Evolutionary conservation across 2,113 vertebrate species (phyloP).

Genomic region (Antigone vipio): DNA sequence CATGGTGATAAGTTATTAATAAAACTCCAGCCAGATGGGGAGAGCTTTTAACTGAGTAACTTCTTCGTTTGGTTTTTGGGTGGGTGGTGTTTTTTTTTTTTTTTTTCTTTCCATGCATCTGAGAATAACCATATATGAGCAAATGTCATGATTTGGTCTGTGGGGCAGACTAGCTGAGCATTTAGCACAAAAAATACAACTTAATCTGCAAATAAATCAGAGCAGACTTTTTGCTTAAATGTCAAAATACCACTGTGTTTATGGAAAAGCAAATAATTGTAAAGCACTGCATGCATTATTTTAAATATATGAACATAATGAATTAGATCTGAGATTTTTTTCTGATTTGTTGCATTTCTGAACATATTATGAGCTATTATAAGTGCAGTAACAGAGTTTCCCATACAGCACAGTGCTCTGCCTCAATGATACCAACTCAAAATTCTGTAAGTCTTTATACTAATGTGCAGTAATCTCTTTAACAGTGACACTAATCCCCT

Average conservation of each 20-base stretch:
- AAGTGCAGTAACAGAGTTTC: slow-evolving; percentile 11
- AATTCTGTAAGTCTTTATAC: slow-evolving; percentile 2
- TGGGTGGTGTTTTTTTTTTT: not conserved
- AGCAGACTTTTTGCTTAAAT: slow-evolving; percentile 6
- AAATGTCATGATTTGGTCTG: slow-evolving; percentile 44
- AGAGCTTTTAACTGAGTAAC: slow-evolving; percentile 24
- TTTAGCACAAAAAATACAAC: slow-evolving; percentile 49
- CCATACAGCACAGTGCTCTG: not conserved
- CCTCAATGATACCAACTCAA: not conserved
- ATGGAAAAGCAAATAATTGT: not conserved
- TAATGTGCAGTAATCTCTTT: not conserved
- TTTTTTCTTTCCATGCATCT: not conserved
- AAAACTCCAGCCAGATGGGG: slow-evolving; percentile 41
- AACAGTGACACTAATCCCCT: slow-evolving; percentile 6
- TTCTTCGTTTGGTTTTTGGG: not conserved
- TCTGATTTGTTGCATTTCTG: slow-evolving; percentile 10
- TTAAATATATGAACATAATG: not conserved
- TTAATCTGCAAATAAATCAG: slow-evolving; percentile 58
- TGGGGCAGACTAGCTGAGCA: not conserved
- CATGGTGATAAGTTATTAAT: slow-evolving; percentile 67
- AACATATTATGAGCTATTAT: not conserved
- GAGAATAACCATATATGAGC: slow-evolving; percentile 64
- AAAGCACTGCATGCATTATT: not conserved
- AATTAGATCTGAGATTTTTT: not conserved
- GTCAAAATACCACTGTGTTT: slow-evolving; percentile 4